Percentiles rank a stretch among this genome's conserved stretches.
Conservation (phyloP, 2,888 invertebrate species). For the Hirtodrosophila histrioides region DNA sequence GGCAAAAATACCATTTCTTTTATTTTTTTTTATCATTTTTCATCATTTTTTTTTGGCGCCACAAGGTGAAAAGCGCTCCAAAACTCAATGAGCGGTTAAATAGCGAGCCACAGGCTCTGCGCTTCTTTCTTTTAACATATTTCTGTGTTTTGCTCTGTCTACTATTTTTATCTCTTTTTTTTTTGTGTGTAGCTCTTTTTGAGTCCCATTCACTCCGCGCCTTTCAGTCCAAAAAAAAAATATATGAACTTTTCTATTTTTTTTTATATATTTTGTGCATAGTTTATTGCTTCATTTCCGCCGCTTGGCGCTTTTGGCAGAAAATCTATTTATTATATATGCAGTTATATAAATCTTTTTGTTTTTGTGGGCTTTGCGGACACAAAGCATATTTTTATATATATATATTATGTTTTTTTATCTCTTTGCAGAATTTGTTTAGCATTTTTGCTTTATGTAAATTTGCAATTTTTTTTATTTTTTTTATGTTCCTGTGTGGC, state of each 20-base stretch:
- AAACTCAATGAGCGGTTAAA: conserved; percentile 60
- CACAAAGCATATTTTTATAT: conserved; percentile 55
- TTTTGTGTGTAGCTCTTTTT: too few relatives aligned
- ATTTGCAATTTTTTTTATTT: conserved; percentile 18
- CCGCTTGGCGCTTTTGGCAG: conserved; percentile 43
- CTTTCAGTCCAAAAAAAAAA: conserved; percentile 44
- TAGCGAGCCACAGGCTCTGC: conserved; percentile 34
- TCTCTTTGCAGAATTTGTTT: conserved; percentile 47
- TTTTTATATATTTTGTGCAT: conserved; percentile 35
- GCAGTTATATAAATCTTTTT: conserved; percentile 26
- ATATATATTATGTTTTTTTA: conserved; percentile 32
- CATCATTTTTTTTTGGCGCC: conserved; percentile 22
- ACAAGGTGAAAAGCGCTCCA: conserved; percentile 45
- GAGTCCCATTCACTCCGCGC: conserved; percentile 49
- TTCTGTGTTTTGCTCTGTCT: conserved; percentile 10
- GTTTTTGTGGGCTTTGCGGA: conserved; percentile 35
- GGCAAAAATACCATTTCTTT: background rate
- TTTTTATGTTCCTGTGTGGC: conserved; percentile 5
- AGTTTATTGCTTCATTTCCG: conserved; percentile 71
- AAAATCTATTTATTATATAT: conserved; percentile 54
- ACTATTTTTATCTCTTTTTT: conserved; percentile 18
- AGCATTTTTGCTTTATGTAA: conserved; percentile 47
- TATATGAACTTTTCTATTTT: conserved; percentile 11
- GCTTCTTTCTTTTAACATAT: background rate
- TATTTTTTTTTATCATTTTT: conserved; percentile 16